These are phyloP conservation scores for Chironomus riparius DNA, from an alignment of 2,888 invertebrate genomes.

Conservation along the genomic window DNA sequence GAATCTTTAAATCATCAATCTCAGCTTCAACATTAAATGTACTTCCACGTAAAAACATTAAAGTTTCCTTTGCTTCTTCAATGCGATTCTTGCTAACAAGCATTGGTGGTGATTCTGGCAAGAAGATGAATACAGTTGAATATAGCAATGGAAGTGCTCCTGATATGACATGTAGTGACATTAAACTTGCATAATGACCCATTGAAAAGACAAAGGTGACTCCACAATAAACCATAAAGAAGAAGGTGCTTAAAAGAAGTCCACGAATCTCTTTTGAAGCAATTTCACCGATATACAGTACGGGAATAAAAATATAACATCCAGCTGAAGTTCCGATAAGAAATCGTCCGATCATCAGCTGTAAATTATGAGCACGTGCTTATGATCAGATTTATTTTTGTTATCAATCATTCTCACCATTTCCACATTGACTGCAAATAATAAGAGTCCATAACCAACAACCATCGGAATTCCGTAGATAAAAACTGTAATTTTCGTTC, in stretches of 20 bases:
- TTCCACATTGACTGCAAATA: conserved; percentile 50
- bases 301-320: not conserved
- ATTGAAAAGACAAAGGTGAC: not conserved
- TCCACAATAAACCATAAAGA: not conserved
- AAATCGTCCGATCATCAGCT: conserved; percentile 12
- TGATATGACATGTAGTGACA: not conserved
- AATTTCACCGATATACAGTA: conserved; percentile 10
- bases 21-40: not conserved
- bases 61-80: conserved; percentile 45
- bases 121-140: not conserved
- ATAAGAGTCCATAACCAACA: conserved; percentile 58
- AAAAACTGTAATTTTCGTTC: conserved; percentile 57
- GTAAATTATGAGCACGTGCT: not conserved
- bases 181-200: conserved; percentile 1
- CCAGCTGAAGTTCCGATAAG: not conserved
- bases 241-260: not conserved
- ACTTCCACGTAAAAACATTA: not conserved
- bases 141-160: not conserved
- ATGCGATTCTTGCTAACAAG: not conserved
- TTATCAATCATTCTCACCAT: not conserved
- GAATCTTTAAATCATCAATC: not conserved
- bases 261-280: conserved; percentile 11
- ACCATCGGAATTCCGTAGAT: conserved; percentile 53
- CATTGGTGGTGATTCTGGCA: not conserved
- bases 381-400: not conserved